phyloP scores from a whole-genome alignment of 2,797 vertebrate genomes.

The Momotus momota region DNA sequence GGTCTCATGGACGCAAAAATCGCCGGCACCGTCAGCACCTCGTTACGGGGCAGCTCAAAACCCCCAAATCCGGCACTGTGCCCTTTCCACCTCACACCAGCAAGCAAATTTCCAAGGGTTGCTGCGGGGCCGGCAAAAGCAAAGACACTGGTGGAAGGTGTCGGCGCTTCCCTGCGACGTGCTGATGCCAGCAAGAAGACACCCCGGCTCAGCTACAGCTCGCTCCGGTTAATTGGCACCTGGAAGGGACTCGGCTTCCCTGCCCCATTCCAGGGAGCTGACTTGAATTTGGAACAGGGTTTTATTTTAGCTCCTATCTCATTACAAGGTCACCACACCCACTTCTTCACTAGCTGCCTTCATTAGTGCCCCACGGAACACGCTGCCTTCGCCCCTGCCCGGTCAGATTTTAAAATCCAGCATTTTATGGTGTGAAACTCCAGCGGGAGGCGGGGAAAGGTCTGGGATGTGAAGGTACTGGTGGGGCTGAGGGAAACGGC shows the following conservation, averaged over 20 bases:
- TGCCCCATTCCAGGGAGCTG: conserved; percentile 21
- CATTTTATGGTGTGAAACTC: too few relatives aligned
- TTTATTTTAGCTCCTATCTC: neutral
- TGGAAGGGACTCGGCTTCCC: neutral
- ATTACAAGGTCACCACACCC: conserved; percentile 46
- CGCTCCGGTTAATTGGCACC: neutral
- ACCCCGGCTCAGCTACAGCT: neutral
- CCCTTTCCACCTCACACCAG: neutral
- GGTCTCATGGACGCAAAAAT: neutral
- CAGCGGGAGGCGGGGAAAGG: too few relatives aligned
- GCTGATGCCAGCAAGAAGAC: conserved; percentile 1
- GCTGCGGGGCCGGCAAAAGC: accelerated
- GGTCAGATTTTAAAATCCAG: neutral
- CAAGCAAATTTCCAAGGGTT: neutral
- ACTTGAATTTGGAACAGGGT: conserved; percentile 3
- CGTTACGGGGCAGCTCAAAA: accelerated
- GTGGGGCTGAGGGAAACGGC: accelerated
- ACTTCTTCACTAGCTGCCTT: neutral
- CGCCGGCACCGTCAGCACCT: too few relatives aligned
- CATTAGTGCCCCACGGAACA: neutral
- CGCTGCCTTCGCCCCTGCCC: neutral
- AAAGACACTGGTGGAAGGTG: neutral
- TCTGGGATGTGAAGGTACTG: too few relatives aligned
- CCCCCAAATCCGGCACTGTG: accelerated
- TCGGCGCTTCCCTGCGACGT: accelerated